phyloP scores from a whole-genome alignment of 1,140 invertebrate species.

The Camponotus vicinus region DNA sequence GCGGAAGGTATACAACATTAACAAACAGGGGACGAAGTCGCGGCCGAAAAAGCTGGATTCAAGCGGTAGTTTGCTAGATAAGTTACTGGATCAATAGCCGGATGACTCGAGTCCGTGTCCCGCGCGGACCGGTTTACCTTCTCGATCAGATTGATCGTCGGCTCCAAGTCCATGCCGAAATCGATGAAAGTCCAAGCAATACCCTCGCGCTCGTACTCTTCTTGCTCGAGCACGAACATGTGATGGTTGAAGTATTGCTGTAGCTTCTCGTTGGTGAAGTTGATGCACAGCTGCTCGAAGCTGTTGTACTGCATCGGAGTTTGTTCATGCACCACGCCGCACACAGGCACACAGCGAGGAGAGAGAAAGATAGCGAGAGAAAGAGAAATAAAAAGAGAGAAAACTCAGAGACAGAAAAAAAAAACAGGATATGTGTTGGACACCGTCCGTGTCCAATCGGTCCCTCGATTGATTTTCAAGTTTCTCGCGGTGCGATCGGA shows the following conservation, averaged over 20 bases:
- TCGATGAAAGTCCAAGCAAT: constrained; percentile 97
- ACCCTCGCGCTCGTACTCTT: constrained; percentile 97
- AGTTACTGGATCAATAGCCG: constrained; percentile 26
- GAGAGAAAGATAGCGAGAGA: constrained; percentile 70
- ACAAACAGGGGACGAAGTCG: constrained; percentile 14
- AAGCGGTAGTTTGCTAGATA: constrained; percentile 43
- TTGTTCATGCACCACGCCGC: constrained; percentile 79
- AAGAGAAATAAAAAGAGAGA: constrained; percentile 41
- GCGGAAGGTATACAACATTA: neutral
- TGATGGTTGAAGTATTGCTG: constrained; percentile 99
- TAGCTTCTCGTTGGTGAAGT: constrained; percentile 98
- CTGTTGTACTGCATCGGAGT: constrained; percentile 92
- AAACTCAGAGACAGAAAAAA: constrained; percentile 42
- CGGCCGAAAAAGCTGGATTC: constrained; percentile 35
- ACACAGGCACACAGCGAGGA: constrained; percentile 69
- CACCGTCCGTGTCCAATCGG: constrained; percentile 25
- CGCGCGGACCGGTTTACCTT: constrained; percentile 89
- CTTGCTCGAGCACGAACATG: constrained; percentile 98
- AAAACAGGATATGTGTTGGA: constrained; percentile 18
- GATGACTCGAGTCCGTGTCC: constrained; percentile 19
- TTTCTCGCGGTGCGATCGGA: constrained; percentile 1
- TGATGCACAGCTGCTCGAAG: constrained; percentile 99
- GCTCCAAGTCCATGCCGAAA: constrained; percentile 97
- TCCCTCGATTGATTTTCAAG: neutral
- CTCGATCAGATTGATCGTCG: constrained; percentile 97